phyloP scores from a whole-genome alignment of 2,888 invertebrate genomes.

The Nebria salina region DNA sequence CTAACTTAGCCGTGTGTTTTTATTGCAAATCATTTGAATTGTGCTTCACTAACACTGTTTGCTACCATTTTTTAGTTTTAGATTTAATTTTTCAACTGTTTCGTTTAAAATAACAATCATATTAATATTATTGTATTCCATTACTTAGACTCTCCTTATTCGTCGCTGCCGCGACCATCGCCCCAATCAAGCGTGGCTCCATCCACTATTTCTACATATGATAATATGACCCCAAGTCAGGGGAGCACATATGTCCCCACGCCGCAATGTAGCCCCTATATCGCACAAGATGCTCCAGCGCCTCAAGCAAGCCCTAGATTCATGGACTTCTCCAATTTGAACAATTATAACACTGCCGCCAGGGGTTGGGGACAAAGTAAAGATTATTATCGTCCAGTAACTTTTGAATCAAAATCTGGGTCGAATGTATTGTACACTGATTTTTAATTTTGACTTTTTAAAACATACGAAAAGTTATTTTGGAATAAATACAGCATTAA shows the following conservation, averaged over 20 bases:
- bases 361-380: constrained; percentile 81
- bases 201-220: constrained; percentile 28
- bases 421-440: constrained; percentile 63
- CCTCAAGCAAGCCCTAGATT: constrained; percentile 45
- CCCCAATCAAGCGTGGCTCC: constrained; percentile 39
- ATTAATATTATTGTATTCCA: not conserved
- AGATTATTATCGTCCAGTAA: constrained; percentile 77
- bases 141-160: constrained; percentile 33
- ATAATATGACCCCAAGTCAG: constrained; percentile 40
- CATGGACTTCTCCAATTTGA: constrained; percentile 57
- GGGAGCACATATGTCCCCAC: constrained; percentile 41
- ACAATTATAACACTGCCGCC: constrained; percentile 85
- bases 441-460: constrained; percentile 60
- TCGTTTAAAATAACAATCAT: not conserved
- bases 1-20: not conserved
- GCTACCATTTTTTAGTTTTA: not conserved
- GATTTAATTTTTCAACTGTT: not conserved
- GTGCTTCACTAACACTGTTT: not conserved
- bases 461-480: not conserved
- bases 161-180: constrained; percentile 41
- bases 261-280: constrained; percentile 51
- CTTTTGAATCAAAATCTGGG: constrained; percentile 67
- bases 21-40: not conserved
- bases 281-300: constrained; percentile 52
- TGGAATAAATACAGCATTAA: not conserved